Evolutionary conservation across 2,888 invertebrate genomes (phyloP).

Genomic region (Vesta saturnalis): DNA sequence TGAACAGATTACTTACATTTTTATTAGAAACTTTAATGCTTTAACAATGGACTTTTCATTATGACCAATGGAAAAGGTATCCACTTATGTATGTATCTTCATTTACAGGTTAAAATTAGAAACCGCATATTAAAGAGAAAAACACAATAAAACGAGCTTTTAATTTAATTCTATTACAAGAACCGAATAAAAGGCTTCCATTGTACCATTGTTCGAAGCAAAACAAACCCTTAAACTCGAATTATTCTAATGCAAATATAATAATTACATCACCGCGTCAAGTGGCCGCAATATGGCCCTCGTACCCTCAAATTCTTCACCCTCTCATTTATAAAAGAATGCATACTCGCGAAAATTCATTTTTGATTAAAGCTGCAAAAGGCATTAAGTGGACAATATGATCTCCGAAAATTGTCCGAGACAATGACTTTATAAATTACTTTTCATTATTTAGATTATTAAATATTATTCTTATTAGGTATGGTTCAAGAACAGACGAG

Average conservation of each 20-base stretch:
- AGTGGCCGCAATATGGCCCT: conserved; percentile 37
- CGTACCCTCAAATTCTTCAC: conserved; percentile 31
- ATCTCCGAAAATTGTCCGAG: conserved; percentile 28
- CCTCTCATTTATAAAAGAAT: conserved; percentile 21
- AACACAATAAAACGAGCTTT: conserved; percentile 34
- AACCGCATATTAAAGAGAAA: conserved; percentile 21
- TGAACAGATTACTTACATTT: conserved; percentile 45
- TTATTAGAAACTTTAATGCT: conserved; percentile 16
- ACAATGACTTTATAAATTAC: conserved; percentile 30
- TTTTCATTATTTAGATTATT: conserved; percentile 27
- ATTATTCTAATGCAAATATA: conserved; percentile 44
- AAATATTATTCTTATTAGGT: conserved; percentile 70
- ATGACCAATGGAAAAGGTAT: neutral
- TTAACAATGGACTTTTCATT: neutral
- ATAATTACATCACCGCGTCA: conserved; percentile 43
- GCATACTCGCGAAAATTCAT: conserved; percentile 34
- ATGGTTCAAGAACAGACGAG: conserved; percentile 96
- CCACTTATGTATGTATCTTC: neutral
- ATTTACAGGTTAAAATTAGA: conserved; percentile 17
- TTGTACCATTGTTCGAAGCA: conserved; percentile 40
- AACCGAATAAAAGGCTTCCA: conserved; percentile 40
- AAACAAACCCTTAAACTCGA: conserved; percentile 42
- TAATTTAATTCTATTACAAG: conserved; percentile 39
- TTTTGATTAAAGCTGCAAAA: conserved; percentile 40
- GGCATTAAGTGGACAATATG: conserved; percentile 42